Evolutionary conservation across 2,113 vertebrate genomes (phyloP), one percentile per base, ranked within the genome.

Genomic region (Petrocephalus zakoni): DNA sequence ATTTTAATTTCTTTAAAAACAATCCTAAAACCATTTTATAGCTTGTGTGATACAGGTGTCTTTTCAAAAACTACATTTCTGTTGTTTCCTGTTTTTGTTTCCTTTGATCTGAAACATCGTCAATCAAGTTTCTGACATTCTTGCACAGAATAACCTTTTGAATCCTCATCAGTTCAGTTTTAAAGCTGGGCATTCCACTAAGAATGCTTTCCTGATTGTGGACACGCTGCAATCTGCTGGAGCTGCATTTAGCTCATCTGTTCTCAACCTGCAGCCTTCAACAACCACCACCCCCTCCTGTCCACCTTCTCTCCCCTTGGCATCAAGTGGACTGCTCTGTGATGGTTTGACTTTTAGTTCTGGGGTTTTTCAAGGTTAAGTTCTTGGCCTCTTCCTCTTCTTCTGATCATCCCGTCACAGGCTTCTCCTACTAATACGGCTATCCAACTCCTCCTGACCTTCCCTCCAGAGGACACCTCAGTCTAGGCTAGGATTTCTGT

Each of bases 21-120:
- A 75, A 64, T 78, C 64, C 64, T 61, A 85, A 84, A 89, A 25
- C 86, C 78, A n/a, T 49, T 84, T 46, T 88, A 89, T 87, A 42
- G 29, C 58, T 55, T 25, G 13, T 61, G 86, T 82, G 85, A 86
- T 52, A 55, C 29, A 42, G 58, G 34, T 37, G 75, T 4, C 46
- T 87, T 87, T 78, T 85, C 82, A 51, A 52, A 85, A 85, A 49
- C n/a, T 29, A 78, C 72, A 78, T 34, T 78, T 34, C 15, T 78
- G 15, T 19, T 29, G 10, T 68, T 68, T 68, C 61, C 25, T 68
- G n/a, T 68, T 68, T 64, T 29, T 68, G 61, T 68, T 68, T 68
- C 61, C 61, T 68, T 13, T 68, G 61, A 68, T 68, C 61, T 29
- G 4, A 29, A 68, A 68, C 61, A 15, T n/a, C 34, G 13, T 78